Conservation (phyloP, 2,797 vertebrate genomes). For the Spondyliosoma cantharus region DNA sequence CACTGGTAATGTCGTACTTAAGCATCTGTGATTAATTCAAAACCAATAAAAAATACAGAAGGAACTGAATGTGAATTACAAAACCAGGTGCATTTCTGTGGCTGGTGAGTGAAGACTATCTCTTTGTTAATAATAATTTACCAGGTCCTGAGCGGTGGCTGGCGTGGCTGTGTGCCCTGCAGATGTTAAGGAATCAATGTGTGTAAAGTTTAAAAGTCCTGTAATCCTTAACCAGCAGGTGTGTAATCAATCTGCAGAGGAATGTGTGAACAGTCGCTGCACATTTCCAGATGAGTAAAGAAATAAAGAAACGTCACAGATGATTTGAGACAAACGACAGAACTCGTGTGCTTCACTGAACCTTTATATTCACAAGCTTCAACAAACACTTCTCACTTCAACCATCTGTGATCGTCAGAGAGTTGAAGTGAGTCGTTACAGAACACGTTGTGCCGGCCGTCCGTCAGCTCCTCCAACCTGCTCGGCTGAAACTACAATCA, state of each 20-base stretch:
- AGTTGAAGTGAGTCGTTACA: slow-evolving; percentile 14
- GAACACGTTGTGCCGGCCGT: slow-evolving; percentile 21
- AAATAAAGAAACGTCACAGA: neutral
- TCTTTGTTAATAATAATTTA: no score
- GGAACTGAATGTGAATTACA: neutral
- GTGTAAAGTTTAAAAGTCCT: neutral
- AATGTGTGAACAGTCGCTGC: neutral
- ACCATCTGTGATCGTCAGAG: neutral
- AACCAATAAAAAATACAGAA: neutral
- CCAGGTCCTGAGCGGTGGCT: no score
- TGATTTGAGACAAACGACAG: neutral
- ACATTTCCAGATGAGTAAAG: neutral
- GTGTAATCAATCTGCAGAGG: neutral
- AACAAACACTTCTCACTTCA: neutral
- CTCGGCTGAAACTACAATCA: slow-evolving; percentile 45
- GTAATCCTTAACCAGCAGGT: neutral
- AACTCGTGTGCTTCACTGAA: neutral
- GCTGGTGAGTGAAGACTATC: no score
- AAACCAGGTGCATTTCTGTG: neutral
- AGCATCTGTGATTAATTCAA: neutral
- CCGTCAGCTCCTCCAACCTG: slow-evolving; percentile 18
- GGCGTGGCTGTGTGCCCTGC: no score
- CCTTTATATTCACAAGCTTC: neutral
- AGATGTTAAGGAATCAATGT: no score
- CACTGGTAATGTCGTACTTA: neutral